Conservation (phyloP, 2,888 invertebrate species). For the Lithophane leautieri region DNA sequence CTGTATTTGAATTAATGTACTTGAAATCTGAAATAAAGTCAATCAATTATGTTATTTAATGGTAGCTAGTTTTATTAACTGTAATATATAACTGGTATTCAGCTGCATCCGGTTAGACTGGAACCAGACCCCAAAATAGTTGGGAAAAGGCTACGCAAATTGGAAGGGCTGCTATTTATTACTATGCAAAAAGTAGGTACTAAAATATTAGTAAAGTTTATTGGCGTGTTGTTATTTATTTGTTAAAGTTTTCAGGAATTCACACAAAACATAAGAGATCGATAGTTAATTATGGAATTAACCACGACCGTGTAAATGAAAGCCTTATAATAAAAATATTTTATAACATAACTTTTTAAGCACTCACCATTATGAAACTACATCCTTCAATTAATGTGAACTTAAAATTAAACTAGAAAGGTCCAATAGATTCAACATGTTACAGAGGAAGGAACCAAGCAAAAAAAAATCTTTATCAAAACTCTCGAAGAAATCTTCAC, state of each 20-base stretch:
- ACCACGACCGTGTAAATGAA: too few relatives aligned
- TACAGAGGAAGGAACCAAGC: too few relatives aligned
- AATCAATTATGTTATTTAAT: background rate
- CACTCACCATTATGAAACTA: background rate
- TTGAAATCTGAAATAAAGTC: conserved; percentile 6
- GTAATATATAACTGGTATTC: too few relatives aligned
- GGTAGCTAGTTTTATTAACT: background rate
- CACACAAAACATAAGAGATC: background rate
- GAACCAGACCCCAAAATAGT: too few relatives aligned
- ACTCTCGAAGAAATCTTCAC: background rate
- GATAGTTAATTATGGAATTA: background rate
- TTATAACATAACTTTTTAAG: background rate
- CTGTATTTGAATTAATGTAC: conserved; percentile 26
- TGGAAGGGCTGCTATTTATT: too few relatives aligned
- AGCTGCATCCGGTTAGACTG: too few relatives aligned
- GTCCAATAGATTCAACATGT: too few relatives aligned
- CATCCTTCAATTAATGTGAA: background rate
- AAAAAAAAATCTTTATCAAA: background rate
- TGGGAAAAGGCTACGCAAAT: too few relatives aligned
- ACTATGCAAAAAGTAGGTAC: too few relatives aligned
- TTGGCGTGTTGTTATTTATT: too few relatives aligned
- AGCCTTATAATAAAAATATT: background rate
- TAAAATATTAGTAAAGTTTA: too few relatives aligned
- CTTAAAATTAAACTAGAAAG: background rate
- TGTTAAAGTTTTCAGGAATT: too few relatives aligned